A percentile compares a stretch with the other conserved stretches of the same genome.
phyloP scores from a whole-genome alignment of 2,113 vertebrate species.

The Sorex fumeus region DNA sequence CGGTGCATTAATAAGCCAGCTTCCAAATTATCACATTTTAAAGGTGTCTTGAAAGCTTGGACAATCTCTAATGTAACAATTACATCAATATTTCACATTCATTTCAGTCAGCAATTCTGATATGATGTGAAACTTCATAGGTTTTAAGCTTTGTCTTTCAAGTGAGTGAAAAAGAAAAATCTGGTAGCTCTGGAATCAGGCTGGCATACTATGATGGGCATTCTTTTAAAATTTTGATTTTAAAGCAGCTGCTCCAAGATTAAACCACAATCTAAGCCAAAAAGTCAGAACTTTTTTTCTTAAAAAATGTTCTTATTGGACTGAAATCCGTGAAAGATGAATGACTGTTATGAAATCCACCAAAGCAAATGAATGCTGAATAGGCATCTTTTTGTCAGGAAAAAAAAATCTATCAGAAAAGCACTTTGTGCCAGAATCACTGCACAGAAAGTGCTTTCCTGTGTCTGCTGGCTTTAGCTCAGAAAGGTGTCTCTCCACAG shows the following conservation, averaged over 20 bases:
- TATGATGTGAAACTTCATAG: background rate
- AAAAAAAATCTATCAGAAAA: background rate
- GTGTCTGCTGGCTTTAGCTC: rapidly evolving
- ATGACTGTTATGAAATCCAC: background rate
- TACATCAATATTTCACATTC: constrained; percentile 38
- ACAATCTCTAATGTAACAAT: constrained; percentile 33
- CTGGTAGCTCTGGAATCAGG: background rate
- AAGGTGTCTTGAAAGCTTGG: constrained; percentile 67
- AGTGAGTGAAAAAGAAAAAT: background rate
- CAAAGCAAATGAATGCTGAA: background rate
- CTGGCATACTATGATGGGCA: background rate
- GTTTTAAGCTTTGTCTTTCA: background rate
- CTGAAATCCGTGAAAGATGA: background rate
- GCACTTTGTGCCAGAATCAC: background rate
- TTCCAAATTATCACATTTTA: constrained; percentile 64
- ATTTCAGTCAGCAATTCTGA: constrained; percentile 41
- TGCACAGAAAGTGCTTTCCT: background rate
- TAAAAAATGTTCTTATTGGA: background rate
- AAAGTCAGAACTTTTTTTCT: background rate
- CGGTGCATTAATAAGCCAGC: constrained; percentile 64
- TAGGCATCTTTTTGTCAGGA: background rate
- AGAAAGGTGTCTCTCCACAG: background rate
- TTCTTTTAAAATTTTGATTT: constrained; percentile 15
- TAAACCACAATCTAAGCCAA: background rate
- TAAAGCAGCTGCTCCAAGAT: background rate